These are phyloP conservation scores for Cremastinae sp. DNA, from an alignment of 2,888 invertebrate species.

Conservation along the genomic window DNA sequence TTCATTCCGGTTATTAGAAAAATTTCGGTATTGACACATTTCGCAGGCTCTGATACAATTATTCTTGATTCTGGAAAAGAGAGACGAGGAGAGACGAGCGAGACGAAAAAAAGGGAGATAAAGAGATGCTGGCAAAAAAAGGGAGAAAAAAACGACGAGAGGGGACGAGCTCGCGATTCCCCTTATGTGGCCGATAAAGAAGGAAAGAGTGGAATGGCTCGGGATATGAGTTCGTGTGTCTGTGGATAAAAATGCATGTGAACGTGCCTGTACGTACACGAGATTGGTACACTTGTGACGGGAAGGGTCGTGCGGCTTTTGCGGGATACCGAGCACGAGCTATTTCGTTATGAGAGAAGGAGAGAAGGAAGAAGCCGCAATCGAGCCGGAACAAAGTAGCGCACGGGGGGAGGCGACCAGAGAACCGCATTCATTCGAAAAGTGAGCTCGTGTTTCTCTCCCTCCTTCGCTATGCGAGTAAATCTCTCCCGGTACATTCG, in stretches of 20 bases:
- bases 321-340: slow-evolving; percentile 56
- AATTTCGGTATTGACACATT: slow-evolving; percentile 51
- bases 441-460: slow-evolving; percentile 52
- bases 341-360: slow-evolving; percentile 48
- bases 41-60: slow-evolving; percentile 74
- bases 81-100: slow-evolving; percentile 3
- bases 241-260: neutral
- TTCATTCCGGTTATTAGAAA: too few species aligned
- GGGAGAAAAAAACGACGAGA: slow-evolving; percentile 19
- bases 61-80: slow-evolving; percentile 70
- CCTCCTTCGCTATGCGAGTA: slow-evolving; percentile 45
- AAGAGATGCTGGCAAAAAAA: slow-evolving; percentile 3
- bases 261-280: slow-evolving; percentile 16
- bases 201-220: slow-evolving; percentile 42
- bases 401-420: slow-evolving; percentile 37
- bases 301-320: slow-evolving; percentile 57
- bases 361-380: slow-evolving; percentile 39
- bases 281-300: slow-evolving; percentile 30
- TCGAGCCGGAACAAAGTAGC: slow-evolving; percentile 59
- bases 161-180: slow-evolving; percentile 57
- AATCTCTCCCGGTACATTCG: slow-evolving; percentile 56
- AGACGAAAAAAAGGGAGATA: slow-evolving; percentile 1
- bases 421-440: slow-evolving; percentile 54
- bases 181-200: slow-evolving; percentile 60
- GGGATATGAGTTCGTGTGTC: slow-evolving; percentile 5